A percentile compares a stretch with the other conserved stretches of the same genome.
Conservation (phyloP, 2,888 invertebrate species). For the Idaea biselata region DNA sequence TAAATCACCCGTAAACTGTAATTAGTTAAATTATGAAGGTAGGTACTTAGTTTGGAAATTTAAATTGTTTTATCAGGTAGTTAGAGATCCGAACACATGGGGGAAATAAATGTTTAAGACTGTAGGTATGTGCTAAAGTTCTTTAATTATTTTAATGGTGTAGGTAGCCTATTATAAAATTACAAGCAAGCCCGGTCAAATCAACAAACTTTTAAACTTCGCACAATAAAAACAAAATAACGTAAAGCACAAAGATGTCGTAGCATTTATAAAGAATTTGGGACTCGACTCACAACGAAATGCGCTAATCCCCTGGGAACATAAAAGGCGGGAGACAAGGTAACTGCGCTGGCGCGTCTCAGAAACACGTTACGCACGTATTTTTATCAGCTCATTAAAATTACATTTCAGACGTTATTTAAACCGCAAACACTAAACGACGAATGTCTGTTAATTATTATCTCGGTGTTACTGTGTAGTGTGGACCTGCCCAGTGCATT, state of each 20-base stretch:
- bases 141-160: no score
- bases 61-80: neutral
- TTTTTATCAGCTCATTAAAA: constrained; percentile 78
- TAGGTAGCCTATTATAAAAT: no score
- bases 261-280: constrained; percentile 19
- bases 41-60: neutral
- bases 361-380: constrained; percentile 58
- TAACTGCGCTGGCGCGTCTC: constrained; percentile 41
- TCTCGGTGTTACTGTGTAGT: neutral
- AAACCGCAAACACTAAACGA: constrained; percentile 77
- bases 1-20: constrained; percentile 30
- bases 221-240: neutral
- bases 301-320: constrained; percentile 18
- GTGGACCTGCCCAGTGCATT: neutral
- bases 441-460: constrained; percentile 17
- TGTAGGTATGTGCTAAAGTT: no score
- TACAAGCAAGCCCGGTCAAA: no score
- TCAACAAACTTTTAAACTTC: neutral
- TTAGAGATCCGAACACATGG: neutral
- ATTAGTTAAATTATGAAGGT: constrained; percentile 22
- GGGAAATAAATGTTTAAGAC: neutral
- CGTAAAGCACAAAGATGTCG: neutral
- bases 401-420: constrained; percentile 77
- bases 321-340: constrained; percentile 9
- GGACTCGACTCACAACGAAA: constrained; percentile 21